Evolutionary conservation across 1,140 invertebrate genomes (phyloP).

Genomic region (Protaetia brevitarsis): DNA sequence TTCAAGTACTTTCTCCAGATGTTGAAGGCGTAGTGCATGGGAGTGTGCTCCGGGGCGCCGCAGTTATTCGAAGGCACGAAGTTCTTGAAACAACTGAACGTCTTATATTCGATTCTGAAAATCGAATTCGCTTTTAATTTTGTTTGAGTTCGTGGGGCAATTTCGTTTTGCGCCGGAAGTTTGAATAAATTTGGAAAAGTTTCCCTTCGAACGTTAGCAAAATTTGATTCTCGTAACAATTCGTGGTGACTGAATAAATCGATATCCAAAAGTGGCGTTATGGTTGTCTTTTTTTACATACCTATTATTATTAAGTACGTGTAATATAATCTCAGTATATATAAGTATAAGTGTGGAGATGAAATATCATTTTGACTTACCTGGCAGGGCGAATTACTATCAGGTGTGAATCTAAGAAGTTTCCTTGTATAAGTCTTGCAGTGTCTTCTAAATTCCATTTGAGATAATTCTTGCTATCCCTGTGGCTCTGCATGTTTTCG

Average conservation of each 20-base stretch:
- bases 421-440: constrained; percentile 60
- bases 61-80: constrained; percentile 74
- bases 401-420: constrained; percentile 69
- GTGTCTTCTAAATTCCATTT: constrained; percentile 78
- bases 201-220: no score
- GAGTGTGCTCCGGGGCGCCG: constrained; percentile 68
- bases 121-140: constrained; percentile 22
- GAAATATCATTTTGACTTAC: constrained; percentile 44
- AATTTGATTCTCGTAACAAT: no score
- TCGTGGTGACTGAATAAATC: no score
- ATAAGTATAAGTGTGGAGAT: no score
- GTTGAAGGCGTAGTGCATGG: constrained; percentile 66
- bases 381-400: constrained; percentile 69
- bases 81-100: constrained; percentile 83
- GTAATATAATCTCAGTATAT: no score
- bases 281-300: no score
- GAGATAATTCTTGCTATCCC: constrained; percentile 68
- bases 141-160: no score
- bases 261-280: no score
- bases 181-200: no score
- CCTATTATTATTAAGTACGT: no score
- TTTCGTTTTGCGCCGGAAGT: no score
- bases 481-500: constrained; percentile 73
- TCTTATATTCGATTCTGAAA: constrained; percentile 74
- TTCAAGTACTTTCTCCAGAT: constrained; percentile 63